Base-by-base conservation (phyloP, 92 coral and sea anemone species). In the Palythoa heliodiscus region DNA sequence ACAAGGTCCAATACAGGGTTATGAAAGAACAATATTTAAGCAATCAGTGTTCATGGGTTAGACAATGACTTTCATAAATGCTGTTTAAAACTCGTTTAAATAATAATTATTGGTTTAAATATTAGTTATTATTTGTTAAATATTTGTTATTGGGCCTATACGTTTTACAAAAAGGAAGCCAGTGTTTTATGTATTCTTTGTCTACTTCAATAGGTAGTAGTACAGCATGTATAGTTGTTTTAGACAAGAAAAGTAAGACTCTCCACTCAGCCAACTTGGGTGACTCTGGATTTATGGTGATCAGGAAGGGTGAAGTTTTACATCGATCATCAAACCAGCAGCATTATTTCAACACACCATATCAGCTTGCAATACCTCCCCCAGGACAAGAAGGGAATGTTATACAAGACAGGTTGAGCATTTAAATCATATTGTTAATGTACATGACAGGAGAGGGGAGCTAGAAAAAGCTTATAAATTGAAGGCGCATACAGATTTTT, bases 321-420 rank as follows among this genome's bases (percentile, higher is more conserved):
- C 98, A 96, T 70, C 94, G 89, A 47, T 96, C 98, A 38, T 89
- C 97, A 48, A 95, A 95, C 38, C 98, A 94, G 64, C 98, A 96
- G 38, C 98, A 96, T 74, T 96, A 96, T 86, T 96, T 96, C 75
- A 96, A 96, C 54, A 94, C 98, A 50, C 98, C 98, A 35, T 96
- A 92, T 74, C 98, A 96, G 69, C 93, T 96, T 35, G 98, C 98
- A 8, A 89, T 96, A 25, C 98, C 98, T 71, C 98, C 98, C 14
- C 98, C 98, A 35, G 98, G 93, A 60, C 98, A 96, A 66, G 98
- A 90, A 53, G 98, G 98, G 7, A 82, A 92, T 81, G 95, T 93
- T 25, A 96, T 96, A 85, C 96, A 96, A 87, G 98, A 96, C 91
- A 96, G 94, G 98, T 96, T 4, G 39, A 40, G 11, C 2, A 37